phyloP scores from a whole-genome alignment of 2,888 invertebrate species.

The Geotrupes spiniger region DNA sequence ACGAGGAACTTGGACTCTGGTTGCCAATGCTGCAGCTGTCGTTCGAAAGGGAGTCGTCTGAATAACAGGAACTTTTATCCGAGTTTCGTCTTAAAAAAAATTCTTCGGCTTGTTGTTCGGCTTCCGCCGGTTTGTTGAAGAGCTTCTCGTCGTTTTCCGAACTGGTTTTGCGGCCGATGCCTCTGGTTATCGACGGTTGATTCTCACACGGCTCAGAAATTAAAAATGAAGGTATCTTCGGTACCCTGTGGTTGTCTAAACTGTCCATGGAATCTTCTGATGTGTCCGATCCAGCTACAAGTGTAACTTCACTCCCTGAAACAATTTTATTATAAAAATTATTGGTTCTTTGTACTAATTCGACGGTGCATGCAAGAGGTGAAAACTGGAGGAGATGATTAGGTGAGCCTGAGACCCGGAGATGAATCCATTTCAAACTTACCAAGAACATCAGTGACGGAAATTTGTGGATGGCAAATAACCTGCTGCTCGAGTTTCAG shows the following conservation, averaged over 20 bases:
- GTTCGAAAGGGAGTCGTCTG: slow-evolving; percentile 71
- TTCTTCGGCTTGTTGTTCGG: slow-evolving; percentile 35
- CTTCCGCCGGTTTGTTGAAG: slow-evolving; percentile 24
- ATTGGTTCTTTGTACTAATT: no score
- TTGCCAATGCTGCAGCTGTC: slow-evolving; percentile 53
- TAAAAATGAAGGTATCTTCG: slow-evolving; percentile 60
- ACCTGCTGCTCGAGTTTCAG: slow-evolving; percentile 44
- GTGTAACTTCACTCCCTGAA: slow-evolving; percentile 76
- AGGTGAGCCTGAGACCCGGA: no score
- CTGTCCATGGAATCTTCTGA: slow-evolving; percentile 71
- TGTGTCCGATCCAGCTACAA: slow-evolving; percentile 71
- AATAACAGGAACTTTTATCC: slow-evolving; percentile 68
- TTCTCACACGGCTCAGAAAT: slow-evolving; percentile 73
- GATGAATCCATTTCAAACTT: no score
- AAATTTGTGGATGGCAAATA: slow-evolving; percentile 75
- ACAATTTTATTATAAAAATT: no score
- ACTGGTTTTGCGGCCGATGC: slow-evolving; percentile 60
- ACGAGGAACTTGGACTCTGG: slow-evolving; percentile 49
- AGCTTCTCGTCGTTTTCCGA: slow-evolving; percentile 52
- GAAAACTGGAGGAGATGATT: no score
- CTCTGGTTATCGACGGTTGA: slow-evolving; percentile 77
- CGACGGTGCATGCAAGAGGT: no score
- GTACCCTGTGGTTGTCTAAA: slow-evolving; percentile 56
- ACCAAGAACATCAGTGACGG: slow-evolving; percentile 87
- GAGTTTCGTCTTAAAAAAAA: slow-evolving; percentile 63